Evolutionary conservation across 2,888 invertebrate genomes (phyloP).

Genomic region (Drosophila nr. medialis): DNA sequence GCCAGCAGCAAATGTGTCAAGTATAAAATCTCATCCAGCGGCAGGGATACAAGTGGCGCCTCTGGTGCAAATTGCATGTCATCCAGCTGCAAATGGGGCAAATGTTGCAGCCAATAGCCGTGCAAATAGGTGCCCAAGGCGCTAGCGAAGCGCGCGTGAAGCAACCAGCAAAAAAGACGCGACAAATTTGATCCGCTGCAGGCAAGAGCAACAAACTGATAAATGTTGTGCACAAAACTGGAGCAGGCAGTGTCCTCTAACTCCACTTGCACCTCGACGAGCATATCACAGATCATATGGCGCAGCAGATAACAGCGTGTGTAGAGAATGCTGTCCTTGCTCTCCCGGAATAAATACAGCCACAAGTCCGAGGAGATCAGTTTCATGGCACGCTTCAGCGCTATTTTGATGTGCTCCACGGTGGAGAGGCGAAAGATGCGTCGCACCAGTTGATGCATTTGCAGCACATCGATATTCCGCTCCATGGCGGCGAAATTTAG

Average conservation of each 20-base stretch:
- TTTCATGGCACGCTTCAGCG: slow-evolving; percentile 49
- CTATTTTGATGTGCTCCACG: slow-evolving; percentile 40
- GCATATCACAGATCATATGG: slow-evolving; percentile 65
- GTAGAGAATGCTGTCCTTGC: slow-evolving; percentile 51
- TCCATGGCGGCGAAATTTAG: slow-evolving; percentile 18
- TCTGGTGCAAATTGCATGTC: slow-evolving; percentile 42
- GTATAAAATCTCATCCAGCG: slow-evolving; percentile 54
- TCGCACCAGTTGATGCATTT: slow-evolving; percentile 59
- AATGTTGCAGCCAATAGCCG: slow-evolving; percentile 52
- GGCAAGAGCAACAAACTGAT: slow-evolving; percentile 26
- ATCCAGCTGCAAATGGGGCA: slow-evolving; percentile 52
- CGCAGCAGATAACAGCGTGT: slow-evolving; percentile 57
- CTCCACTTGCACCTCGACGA: not conserved
- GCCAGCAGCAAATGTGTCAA: slow-evolving; percentile 58
- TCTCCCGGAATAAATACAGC: slow-evolving; percentile 59
- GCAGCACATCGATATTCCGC: slow-evolving; percentile 34
- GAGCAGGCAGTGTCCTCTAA: slow-evolving; percentile 12
- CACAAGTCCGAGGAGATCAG: slow-evolving; percentile 49
- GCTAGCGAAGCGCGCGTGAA: slow-evolving; percentile 43
- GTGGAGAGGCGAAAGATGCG: slow-evolving; percentile 56
- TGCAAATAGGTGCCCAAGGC: slow-evolving; percentile 48
- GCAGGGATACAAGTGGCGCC: slow-evolving; percentile 7
- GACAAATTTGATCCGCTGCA: slow-evolving; percentile 26
- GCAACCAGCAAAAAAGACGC: slow-evolving; percentile 49
- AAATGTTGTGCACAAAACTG: slow-evolving; percentile 58